Conservation (phyloP, 2,888 invertebrate genomes). For the Polylopha cassiicola region DNA sequence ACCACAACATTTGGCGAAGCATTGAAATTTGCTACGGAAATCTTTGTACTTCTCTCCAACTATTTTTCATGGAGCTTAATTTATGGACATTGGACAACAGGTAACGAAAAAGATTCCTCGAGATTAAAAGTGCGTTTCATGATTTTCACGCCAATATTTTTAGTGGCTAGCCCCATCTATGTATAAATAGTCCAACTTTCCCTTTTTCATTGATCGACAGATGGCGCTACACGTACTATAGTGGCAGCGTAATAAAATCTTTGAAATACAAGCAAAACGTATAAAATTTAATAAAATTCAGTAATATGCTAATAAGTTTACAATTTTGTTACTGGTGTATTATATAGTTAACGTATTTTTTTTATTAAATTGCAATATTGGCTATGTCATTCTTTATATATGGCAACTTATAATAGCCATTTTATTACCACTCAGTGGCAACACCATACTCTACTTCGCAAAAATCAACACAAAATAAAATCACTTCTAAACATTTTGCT, state of each 20-base stretch:
- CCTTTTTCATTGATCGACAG: background rate
- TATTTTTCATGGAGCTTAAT: no score
- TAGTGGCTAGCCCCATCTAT: conserved; percentile 4
- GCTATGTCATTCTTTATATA: conserved; percentile 1
- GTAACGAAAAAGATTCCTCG: no score
- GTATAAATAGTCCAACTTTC: background rate
- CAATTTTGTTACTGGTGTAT: no score
- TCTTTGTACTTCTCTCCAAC: no score
- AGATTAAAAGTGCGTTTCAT: no score
- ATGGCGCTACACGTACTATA: background rate
- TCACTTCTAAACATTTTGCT: conserved; percentile 72
- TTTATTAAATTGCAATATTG: conserved; percentile 6
- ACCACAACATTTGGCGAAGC: no score
- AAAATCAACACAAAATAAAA: conserved; percentile 71
- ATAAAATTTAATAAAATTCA: no score
- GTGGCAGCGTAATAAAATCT: background rate
- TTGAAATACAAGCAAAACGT: background rate
- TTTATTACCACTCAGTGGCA: conserved; percentile 31
- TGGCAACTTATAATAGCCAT: conserved; percentile 27
- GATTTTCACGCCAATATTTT: no score
- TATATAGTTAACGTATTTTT: background rate
- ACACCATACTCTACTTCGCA: conserved; percentile 42
- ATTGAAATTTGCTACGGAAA: no score
- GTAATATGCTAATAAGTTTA: background rate
- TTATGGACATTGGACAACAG: no score